These are phyloP conservation scores for Burhinus oedicnemus DNA, from an alignment of 2,113 vertebrate genomes.

Conservation along the genomic window DNA sequence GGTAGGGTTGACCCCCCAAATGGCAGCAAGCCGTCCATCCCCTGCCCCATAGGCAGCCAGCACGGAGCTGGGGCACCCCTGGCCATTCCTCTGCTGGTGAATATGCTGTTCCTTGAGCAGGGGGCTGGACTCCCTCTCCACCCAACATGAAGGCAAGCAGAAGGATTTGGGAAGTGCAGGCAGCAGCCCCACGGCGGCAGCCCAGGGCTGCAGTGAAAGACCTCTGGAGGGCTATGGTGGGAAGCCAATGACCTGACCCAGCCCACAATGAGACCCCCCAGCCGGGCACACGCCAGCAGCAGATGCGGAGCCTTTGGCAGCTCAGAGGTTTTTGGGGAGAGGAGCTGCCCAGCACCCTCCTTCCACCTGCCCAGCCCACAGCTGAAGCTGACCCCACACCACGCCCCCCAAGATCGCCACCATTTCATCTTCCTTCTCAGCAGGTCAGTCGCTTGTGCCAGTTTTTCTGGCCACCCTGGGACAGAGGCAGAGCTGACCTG, in stretches of 20 bases:
- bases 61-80: fast-evolving
- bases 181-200: fast-evolving
- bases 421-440: neutral
- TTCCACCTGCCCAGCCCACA: neutral
- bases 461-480: neutral
- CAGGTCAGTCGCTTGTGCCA: neutral
- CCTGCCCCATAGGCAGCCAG: neutral
- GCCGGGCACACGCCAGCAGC: fast-evolving
- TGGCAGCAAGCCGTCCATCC: neutral
- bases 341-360: neutral
- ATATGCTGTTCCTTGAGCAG: fast-evolving
- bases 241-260: neutral
- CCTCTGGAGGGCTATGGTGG: neutral
- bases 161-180: neutral
- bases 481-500: neutral
- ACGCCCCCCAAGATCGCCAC: neutral
- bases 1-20: neutral
- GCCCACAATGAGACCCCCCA: fast-evolving
- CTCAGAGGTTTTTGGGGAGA: neutral
- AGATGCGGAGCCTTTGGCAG: neutral
- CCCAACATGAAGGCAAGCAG: neutral
- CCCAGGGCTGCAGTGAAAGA: neutral
- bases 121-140: neutral
- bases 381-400: neutral
- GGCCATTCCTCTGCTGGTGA: neutral